Conservation (phyloP, 2,888 invertebrate species). For the Leucophora obtusa region DNA sequence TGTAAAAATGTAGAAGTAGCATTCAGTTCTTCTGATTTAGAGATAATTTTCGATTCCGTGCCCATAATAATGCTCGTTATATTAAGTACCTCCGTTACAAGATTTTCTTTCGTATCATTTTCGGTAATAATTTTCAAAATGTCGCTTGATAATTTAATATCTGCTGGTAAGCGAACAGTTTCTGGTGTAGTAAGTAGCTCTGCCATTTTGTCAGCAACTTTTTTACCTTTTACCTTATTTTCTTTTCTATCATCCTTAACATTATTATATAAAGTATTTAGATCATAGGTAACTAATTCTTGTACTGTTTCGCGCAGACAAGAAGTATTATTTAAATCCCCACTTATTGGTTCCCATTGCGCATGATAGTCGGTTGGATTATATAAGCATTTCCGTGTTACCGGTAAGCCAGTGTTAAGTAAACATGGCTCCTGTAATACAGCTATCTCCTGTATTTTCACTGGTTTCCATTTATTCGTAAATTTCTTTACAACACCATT, state of each 20-base stretch:
- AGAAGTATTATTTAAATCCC: constrained; percentile 17
- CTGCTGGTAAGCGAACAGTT: constrained; percentile 41
- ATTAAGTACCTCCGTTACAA: constrained; percentile 20
- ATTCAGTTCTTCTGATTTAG: not conserved
- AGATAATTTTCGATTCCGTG: not conserved
- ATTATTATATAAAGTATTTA: constrained; percentile 20
- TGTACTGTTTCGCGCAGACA: constrained; percentile 33
- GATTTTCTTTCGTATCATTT: not conserved
- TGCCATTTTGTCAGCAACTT: constrained; percentile 7
- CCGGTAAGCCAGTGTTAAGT: constrained; percentile 9
- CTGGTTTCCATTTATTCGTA: constrained; percentile 40
- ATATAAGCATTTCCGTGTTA: constrained; percentile 31
- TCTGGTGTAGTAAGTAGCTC: not conserved
- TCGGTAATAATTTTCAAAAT: constrained; percentile 40
- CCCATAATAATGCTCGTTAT: constrained; percentile 37
- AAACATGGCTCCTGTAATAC: constrained; percentile 35
- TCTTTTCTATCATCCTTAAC: not conserved
- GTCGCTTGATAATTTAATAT: constrained; percentile 45
- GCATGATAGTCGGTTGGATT: not conserved
- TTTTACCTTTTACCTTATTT: not conserved
- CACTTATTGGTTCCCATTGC: constrained; percentile 36
- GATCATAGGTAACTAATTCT: constrained; percentile 26
- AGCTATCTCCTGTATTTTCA: constrained; percentile 23
- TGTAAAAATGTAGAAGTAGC: constrained; percentile 17
- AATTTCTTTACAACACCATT: not conserved